These are phyloP conservation scores for Anthopleura sola DNA, from an alignment of 64 coral and sea anemone genomes.

Conservation along the genomic window DNA sequence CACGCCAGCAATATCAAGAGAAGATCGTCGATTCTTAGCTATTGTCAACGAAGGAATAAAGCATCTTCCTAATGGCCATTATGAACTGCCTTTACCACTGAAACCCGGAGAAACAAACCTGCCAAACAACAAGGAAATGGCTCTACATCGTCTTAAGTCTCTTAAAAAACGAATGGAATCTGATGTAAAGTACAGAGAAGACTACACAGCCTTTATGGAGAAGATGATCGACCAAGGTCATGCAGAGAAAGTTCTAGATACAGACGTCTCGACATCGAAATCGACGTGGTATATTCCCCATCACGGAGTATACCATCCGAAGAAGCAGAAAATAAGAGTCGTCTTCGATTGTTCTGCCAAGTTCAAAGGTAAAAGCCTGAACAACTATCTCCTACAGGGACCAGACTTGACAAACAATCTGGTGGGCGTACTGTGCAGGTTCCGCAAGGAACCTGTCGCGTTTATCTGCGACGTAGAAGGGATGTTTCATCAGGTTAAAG, in stretches of 20 bases:
- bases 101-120: background rate
- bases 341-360: constrained; percentile 44
- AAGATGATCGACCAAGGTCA: constrained; percentile 34
- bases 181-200: background rate
- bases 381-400: constrained; percentile 53
- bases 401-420: constrained; percentile 51
- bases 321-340: constrained; percentile 31
- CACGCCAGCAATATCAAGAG: background rate
- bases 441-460: constrained; percentile 21
- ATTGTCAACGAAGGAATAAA: constrained; percentile 19
- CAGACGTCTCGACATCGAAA: background rate
- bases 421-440: constrained; percentile 28
- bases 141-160: constrained; percentile 11
- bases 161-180: constrained; percentile 37
- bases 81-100: constrained; percentile 49
- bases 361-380: constrained; percentile 27
- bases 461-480: constrained; percentile 22
- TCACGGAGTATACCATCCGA: constrained; percentile 22
- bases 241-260: background rate
- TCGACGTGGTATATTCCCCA: constrained; percentile 47
- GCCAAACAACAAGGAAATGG: constrained; percentile 20
- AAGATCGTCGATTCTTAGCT: background rate
- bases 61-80: constrained; percentile 32
- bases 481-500: constrained; percentile 51
- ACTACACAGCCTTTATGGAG: constrained; percentile 49